Conservation (phyloP, 2,113 vertebrate species). For the Boleophthalmus pectinirostris region DNA sequence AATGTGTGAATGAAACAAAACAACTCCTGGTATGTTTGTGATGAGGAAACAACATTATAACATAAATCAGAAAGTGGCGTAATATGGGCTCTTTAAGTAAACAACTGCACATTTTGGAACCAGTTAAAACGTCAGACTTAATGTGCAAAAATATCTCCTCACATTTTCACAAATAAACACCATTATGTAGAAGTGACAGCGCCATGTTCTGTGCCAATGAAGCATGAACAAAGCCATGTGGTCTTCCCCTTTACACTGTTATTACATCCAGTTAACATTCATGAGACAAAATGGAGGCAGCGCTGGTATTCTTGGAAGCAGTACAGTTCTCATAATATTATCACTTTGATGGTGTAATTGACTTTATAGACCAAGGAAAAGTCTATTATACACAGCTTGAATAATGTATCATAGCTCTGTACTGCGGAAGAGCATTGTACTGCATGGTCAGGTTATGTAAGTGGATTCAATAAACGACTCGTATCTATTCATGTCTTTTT, state of each 20-base stretch:
- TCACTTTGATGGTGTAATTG: constrained; percentile 6
- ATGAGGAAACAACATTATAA: too few relatives aligned
- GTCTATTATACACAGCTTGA: not conserved
- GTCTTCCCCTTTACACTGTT: not conserved
- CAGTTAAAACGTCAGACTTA: too few relatives aligned
- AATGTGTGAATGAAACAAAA: too few relatives aligned
- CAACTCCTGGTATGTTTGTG: too few relatives aligned
- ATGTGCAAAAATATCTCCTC: too few relatives aligned
- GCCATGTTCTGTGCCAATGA: not conserved
- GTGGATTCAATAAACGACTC: not conserved
- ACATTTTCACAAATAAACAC: constrained; percentile 10
- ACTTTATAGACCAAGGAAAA: constrained; percentile 2
- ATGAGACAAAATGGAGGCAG: not conserved
- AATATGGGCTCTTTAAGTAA: too few relatives aligned
- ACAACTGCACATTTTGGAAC: too few relatives aligned
- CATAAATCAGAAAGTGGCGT: too few relatives aligned
- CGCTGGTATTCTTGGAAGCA: not conserved
- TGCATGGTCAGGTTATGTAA: not conserved
- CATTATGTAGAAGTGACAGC: constrained; percentile 18
- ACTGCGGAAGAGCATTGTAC: not conserved
- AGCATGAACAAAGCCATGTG: constrained; percentile 2
- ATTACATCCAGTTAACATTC: constrained; percentile 4
- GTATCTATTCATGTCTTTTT: too few relatives aligned
- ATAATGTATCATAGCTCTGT: not conserved
- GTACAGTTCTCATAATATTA: constrained; percentile 1